Base-by-base conservation (phyloP, 2,888 invertebrate genomes). In the Euzophera pinguis region DNA sequence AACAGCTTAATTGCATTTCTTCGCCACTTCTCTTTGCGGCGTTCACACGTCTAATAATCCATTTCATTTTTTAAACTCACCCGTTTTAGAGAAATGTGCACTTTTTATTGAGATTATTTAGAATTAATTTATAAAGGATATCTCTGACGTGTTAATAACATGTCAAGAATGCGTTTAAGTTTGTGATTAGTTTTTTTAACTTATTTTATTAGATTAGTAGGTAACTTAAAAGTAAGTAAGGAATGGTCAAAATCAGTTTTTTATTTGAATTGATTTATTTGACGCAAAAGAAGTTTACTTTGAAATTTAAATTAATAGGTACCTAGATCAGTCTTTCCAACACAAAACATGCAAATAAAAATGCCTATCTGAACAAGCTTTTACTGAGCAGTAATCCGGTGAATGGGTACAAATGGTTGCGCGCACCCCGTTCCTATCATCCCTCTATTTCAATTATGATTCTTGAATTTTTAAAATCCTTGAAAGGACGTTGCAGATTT, bases 1-100 rank as follows among this genome's bases (percentile, higher is more conserved):
- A 84, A 81, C 84, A 79, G 80, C 68, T 82, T 84, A 86, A 84
- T 86, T 85, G 80, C 74, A 69, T 81, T 82, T 81, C 81, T 84
- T 85, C 74, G 65, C 70, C 70, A 75, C 69, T 71, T 73, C 72
- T 71, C 71, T 75, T 69, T 73, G 75, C 70, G 68, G 71, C 67
- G 64, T 73, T 72, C 66, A 70, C 71, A 70, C 77, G 71, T 79
- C 73, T 78, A 74, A 70, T 78, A 71, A 78, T 71, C 72, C 68
- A 71, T 75, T 77, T 75, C 74, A 69, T 71, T 68, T 61, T 71
- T 71, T 69, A 67, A 71, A 64, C 59, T 61, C 58, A 57, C 49
- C 58, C 54, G 54, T 65, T 55, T 52, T 35, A 47, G 55, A 42
- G 53, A 42, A 50, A 55, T 50, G 32, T 34, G 14, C 14, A 14